Evolutionary conservation across 2,113 vertebrate genomes (phyloP), one percentile per base, ranked within the genome.

Genomic region (Gymnarchus niloticus): DNA sequence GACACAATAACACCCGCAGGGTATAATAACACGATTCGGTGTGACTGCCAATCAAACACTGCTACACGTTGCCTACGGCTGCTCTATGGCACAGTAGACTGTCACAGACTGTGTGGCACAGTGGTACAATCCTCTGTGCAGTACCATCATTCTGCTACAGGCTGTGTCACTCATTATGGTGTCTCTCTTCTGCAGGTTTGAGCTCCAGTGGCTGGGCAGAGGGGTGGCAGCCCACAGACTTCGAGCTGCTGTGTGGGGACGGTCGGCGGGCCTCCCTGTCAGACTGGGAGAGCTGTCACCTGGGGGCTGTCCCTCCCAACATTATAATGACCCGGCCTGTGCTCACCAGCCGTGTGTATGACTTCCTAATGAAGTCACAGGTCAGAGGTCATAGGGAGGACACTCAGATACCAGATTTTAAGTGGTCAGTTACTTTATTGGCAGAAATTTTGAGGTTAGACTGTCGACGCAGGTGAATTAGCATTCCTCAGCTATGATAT

Each of bases 321-420:
- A 83, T 92, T 1, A 87, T 98, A 85, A 96, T 97, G 96, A 96
- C 97, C 0, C 92, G 96, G 4, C 96, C 97, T 0, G 94, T 97
- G 51, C 92, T 95, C 76, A 94, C 94, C 5, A 90, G 93, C 0
- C 95, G 95, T 86, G 95, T 97, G 82, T 93, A 95, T 6, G 92
- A 96, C 86, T 97, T 98, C 83, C 93, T 98, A 37, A 91, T 93
- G 90, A 96, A 97, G 88, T 96, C 96, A 41, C 96, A 97, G 96
- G 97, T 97, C 61, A 88, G 91, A 41, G 2, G 44, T 76, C 83
- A 54, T 49, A 65, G 0, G 33, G 1, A 5, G 21, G 44, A 37
- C 37, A n/a, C 3, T 21, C 17, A 82, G 80, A 52, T 37, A 49
- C 14, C n/a, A 41, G 8, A 44, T 19, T 19, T 59, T 19, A 46